phyloP scores from a whole-genome alignment of 2,113 vertebrate genomes.

The Danionella cerebrum region DNA sequence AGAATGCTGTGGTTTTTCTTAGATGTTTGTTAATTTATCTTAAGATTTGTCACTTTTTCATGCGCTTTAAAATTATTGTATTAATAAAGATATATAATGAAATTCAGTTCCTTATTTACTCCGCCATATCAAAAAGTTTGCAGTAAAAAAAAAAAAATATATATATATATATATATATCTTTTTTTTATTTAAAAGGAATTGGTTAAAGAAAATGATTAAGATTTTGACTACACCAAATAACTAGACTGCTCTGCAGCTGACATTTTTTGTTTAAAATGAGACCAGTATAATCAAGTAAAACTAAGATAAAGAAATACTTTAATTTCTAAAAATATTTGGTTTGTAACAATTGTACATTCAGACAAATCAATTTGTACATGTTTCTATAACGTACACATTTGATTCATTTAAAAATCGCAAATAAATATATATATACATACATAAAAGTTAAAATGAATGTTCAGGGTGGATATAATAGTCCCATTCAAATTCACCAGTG shows the following conservation, averaged over 20 bases:
- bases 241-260: too few relatives aligned
- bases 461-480: constrained; percentile 4
- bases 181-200: too few relatives aligned
- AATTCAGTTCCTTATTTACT: too few relatives aligned
- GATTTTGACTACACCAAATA: too few relatives aligned
- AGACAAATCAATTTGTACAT: constrained; percentile 73
- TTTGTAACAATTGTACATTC: constrained; percentile 73
- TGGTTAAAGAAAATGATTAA: too few relatives aligned
- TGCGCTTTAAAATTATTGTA: constrained; percentile 66
- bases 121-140: too few relatives aligned
- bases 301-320: background rate
- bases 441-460: constrained; percentile 38
- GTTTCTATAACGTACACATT: constrained; percentile 77
- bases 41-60: constrained; percentile 57
- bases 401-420: constrained; percentile 62
- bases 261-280: too few relatives aligned
- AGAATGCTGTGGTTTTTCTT: constrained; percentile 49
- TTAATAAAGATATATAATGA: constrained; percentile 50
- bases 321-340: constrained; percentile 74
- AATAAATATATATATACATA: constrained; percentile 57
- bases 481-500: background rate
- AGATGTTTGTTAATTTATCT: constrained; percentile 56
- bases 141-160: constrained; percentile 65
- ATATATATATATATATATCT: too few relatives aligned
- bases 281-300: too few relatives aligned